Evolutionary conservation across 2,113 vertebrate genomes (phyloP), one percentile per base, ranked within the genome.

Genomic region (Edolisoma coerulescens): DNA sequence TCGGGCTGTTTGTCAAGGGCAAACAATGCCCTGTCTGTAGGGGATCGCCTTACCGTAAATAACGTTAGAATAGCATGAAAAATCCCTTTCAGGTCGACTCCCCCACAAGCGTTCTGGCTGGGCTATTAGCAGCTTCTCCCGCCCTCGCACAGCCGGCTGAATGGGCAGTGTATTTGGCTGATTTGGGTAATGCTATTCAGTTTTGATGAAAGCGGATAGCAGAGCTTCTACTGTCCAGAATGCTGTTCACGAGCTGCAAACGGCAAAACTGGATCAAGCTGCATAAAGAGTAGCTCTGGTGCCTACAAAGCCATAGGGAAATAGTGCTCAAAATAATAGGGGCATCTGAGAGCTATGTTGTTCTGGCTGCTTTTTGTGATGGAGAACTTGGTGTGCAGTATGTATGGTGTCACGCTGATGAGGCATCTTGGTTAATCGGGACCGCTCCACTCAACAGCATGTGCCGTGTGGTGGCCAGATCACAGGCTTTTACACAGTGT

Each of bases 71-170:
- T 93, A 94, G 95, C 95, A 80, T 97, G 84, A 97, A 97, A 95
- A 97, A 97, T 95, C 97, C 95, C 87, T 98, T 98, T 98, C 97
- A 98, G 96, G 94, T 87, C 97, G 83, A 85, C 95, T 96, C 97
- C 97, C 95, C 95, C 96, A 6, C 95, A 84, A 60, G 45, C 13
- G 57, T 91, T 96, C 95, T 97, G 97, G 93, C 95, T 53, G 84
- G 59, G 67, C 89, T 95, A 3, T 95, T 84, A 93, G 90, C 91
- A 68, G 89, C 89, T 71, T 84, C 68, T 78, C 24, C 80, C 30
- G 1, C 96, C 87, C 94, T 73, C 84, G 11, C 77, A 7, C 1
- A 4, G 56, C 50, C 4, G 4, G 45, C 75, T 79, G 67, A 79
- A 73, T 42, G 78, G 81, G 75, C 93, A 41, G 35, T 37, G 91